Evolutionary conservation across 2,797 vertebrate genomes (phyloP).

Genomic region (Sebastiscus tertius): DNA sequence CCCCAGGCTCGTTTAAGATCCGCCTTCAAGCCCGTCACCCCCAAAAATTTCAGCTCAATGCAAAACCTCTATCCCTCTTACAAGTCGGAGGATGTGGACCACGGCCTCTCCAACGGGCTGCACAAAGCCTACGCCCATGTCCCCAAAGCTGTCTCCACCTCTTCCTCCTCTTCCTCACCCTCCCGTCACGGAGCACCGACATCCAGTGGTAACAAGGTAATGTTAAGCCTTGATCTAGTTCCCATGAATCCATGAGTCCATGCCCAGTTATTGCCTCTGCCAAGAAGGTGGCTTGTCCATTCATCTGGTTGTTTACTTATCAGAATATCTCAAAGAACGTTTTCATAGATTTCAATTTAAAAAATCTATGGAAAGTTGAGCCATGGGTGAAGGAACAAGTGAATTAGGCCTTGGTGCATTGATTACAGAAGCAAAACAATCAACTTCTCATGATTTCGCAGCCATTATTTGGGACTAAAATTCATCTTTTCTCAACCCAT

Average conservation of each 20-base stretch:
- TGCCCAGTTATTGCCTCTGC: background rate
- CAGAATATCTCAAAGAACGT: background rate
- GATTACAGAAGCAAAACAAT: background rate
- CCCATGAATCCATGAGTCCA: background rate
- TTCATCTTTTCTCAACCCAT: background rate
- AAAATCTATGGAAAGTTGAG: background rate
- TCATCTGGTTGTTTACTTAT: background rate
- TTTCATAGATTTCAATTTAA: background rate
- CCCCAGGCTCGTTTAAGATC: slow-evolving; percentile 90
- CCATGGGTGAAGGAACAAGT: background rate
- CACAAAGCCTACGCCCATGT: slow-evolving; percentile 75
- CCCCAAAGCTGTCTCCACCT: slow-evolving; percentile 87
- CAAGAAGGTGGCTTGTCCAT: background rate
- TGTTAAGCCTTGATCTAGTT: background rate
- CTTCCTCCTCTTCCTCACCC: slow-evolving; percentile 87
- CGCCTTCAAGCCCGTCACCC: slow-evolving; percentile 90
- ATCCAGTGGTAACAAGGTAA: slow-evolving; percentile 70
- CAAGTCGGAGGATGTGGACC: slow-evolving; percentile 90
- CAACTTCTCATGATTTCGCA: background rate
- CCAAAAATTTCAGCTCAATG: slow-evolving; percentile 94
- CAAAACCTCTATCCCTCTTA: slow-evolving; percentile 91
- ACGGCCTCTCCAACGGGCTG: slow-evolving; percentile 84
- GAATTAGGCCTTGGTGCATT: background rate
- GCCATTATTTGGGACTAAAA: slow-evolving; percentile 1
- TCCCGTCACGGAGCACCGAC: slow-evolving; percentile 79